Percentiles rank a stretch among this genome's conserved stretches.
Evolutionary conservation across 2,113 vertebrate genomes (phyloP).

Genomic region (Mandrillus leucophaeus): DNA sequence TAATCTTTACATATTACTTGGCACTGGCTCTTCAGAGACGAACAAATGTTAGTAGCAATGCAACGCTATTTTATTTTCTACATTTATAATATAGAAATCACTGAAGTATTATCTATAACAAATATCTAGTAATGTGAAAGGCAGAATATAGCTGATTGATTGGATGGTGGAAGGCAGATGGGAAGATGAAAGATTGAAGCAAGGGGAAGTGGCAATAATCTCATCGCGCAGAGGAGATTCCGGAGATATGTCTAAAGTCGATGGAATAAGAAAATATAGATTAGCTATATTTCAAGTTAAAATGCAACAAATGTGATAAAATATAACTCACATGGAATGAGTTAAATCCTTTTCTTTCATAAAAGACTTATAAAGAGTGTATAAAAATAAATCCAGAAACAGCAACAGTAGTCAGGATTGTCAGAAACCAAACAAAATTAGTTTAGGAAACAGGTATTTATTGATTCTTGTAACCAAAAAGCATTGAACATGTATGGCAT

Average conservation of each 20-base stretch:
- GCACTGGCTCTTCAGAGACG: neutral
- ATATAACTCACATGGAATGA: neutral
- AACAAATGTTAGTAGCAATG: neutral
- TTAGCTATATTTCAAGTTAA: neutral
- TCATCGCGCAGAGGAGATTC: neutral
- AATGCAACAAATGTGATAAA: neutral
- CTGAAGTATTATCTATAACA: neutral
- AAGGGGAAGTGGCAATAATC: neutral
- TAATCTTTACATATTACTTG: neutral
- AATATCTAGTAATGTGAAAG: neutral
- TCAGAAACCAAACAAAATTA: neutral
- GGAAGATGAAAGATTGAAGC: neutral
- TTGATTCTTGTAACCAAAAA: neutral
- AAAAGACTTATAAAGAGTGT: neutral
- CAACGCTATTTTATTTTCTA: neutral
- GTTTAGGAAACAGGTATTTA: neutral
- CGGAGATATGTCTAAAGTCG: neutral
- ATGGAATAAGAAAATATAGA: neutral
- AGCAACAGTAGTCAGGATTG: neutral
- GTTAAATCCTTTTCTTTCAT: neutral
- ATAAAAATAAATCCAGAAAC: neutral
- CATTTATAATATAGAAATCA: neutral
- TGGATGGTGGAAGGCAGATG: neutral
- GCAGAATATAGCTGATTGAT: neutral
- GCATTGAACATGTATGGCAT: no score